Evolutionary conservation across 2,888 invertebrate genomes (phyloP), one percentile per base, ranked within the genome.

Genomic region (Epirrhoe alternata): DNA sequence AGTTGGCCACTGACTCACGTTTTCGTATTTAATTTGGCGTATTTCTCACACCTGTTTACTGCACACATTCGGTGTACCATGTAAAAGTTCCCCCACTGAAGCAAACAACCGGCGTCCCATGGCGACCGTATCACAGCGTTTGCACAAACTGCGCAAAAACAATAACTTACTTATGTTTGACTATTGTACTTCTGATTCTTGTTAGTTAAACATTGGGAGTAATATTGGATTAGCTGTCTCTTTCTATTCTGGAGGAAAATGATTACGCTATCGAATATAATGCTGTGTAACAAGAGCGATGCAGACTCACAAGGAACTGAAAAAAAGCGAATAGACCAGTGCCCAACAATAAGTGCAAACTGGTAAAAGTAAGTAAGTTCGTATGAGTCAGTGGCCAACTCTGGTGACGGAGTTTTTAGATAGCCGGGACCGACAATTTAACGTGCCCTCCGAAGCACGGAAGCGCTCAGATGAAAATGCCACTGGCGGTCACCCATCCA

Each of bases 61-160:
- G n/a, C 12, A 30, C 52, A 30, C 12, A 42, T 42, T 42, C 38
- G 38, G 38, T 42, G 38, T 42, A 42, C 53, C 57, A 50, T 57
- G 57, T 38, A 66, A 66, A 66, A 66, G 66, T 66, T 61, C 24
- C 45, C 54, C 56, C 50, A 33, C 57, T 24, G 10, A 33, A 38
- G 49, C 52, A 61, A 66, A 57, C 66, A 60, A 47, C 56, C 45
- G 33, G 60, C 55, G 59, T 73, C 73, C 71, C 73, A 63, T 63
- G 61, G 68, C 64, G 69, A 61, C 71, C 64, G 63, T 61, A 59
- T 64, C 71, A 71, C 69, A 71, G 67, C 65, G 65, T 57, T 62
- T 62, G 66, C 14, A 59, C 66, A 54, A 64, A 61, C 58, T 56
- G 33, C 10, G 38, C 59, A 60, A 67, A 60, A 59, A 63, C 67